A percentile compares a stretch with the other conserved stretches of the same genome.
Conservation (phyloP, 35 echinoderm and acorn worm genomes). For the Stichopus chloronotus region DNA sequence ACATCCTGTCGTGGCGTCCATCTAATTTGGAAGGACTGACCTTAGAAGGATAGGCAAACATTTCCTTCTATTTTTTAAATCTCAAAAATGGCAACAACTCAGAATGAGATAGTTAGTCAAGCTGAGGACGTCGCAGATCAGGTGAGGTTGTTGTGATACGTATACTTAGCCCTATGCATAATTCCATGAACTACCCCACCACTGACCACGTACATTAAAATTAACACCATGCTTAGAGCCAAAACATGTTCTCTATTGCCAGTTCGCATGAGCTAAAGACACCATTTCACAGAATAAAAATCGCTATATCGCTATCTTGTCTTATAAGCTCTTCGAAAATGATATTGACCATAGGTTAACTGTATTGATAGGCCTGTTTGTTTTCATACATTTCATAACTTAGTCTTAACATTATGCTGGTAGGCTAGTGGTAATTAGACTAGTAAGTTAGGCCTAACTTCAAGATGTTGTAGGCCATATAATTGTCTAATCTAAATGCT, state of each 20-base stretch:
- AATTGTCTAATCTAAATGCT: too few relatives aligned
- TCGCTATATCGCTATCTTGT: too few relatives aligned
- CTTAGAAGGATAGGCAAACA: background rate
- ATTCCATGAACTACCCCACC: background rate
- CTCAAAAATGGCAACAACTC: slow-evolving; percentile 43
- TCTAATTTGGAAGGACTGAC: background rate
- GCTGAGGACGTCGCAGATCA: slow-evolving; percentile 58
- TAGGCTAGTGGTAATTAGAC: too few relatives aligned
- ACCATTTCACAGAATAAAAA: too few relatives aligned
- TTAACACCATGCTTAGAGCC: background rate
- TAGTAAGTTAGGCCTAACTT: too few relatives aligned
- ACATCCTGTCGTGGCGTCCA: background rate
- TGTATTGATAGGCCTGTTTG: too few relatives aligned
- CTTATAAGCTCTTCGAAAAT: too few relatives aligned
- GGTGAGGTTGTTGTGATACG: slow-evolving; percentile 59
- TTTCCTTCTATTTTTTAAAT: background rate
- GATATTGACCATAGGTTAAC: too few relatives aligned
- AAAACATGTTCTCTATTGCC: background rate
- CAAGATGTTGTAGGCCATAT: too few relatives aligned
- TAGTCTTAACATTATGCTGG: too few relatives aligned
- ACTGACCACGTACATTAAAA: background rate
- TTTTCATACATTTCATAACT: too few relatives aligned
- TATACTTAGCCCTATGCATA: slow-evolving; percentile 35
- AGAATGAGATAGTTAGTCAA: slow-evolving; percentile 56
- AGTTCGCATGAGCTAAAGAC: too few relatives aligned